Percentiles rank a stretch among this genome's conserved stretches.
Conservation (phyloP, 2,888 invertebrate species). For the Exocentrus adspersus region DNA sequence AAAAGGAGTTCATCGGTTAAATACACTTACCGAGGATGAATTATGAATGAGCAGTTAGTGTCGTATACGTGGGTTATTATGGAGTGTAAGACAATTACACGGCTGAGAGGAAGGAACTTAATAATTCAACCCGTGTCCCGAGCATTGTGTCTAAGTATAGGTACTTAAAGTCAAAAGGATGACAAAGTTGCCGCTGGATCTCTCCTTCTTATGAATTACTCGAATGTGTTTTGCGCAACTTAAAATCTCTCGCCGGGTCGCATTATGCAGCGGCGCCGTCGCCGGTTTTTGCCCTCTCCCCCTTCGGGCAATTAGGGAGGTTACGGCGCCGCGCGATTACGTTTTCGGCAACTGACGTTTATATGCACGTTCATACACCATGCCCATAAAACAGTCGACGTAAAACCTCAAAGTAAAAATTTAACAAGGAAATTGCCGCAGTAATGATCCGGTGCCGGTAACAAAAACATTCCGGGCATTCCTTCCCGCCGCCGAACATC, state of each 20-base stretch:
- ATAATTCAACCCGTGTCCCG: constrained; percentile 61
- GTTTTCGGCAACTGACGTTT: not conserved
- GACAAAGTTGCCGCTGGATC: constrained; percentile 52
- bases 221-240: constrained; percentile 36
- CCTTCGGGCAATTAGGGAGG: constrained; percentile 5
- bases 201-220: constrained; percentile 43
- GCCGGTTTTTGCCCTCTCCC: constrained; percentile 1
- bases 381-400: not conserved
- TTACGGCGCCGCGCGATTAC: not conserved
- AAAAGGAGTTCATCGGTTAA: constrained; percentile 49
- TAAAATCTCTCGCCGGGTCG: constrained; percentile 6
- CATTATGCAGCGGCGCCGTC: constrained; percentile 14
- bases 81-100: constrained; percentile 62
- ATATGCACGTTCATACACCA: not conserved
- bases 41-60: constrained; percentile 60
- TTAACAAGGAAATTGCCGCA: too few relatives aligned
- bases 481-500: not conserved
- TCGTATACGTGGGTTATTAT: constrained; percentile 58
- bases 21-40: constrained; percentile 56
- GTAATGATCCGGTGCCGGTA: not conserved
- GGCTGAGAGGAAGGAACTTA: constrained; percentile 61
- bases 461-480: not conserved
- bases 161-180: constrained; percentile 56
- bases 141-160: constrained; percentile 60
- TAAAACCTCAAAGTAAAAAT: too few relatives aligned